phyloP scores from a whole-genome alignment of 1,140 invertebrate genomes.

The Hyposmocoma kahamanoa region DNA sequence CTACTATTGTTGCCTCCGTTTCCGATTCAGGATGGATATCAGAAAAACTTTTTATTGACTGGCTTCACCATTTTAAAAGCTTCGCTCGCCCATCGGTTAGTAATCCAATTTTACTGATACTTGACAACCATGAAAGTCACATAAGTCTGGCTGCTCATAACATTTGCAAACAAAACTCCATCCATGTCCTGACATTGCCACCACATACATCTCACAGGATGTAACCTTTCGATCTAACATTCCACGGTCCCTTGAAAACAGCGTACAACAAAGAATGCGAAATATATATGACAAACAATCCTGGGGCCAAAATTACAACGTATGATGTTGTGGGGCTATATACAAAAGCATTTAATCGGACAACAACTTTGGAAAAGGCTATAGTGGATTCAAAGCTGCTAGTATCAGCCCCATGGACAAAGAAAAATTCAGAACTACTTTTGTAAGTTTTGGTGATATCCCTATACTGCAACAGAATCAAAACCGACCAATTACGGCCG shows the following conservation, averaged over 20 bases:
- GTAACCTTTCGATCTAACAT: background rate
- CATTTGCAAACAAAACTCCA: background rate
- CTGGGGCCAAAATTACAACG: background rate
- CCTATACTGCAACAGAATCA: background rate
- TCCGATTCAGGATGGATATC: conserved; percentile 39
- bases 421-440: too few species aligned
- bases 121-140: background rate
- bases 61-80: conserved; percentile 42
- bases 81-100: conserved; percentile 36
- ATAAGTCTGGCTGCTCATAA: background rate
- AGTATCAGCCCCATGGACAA: background rate
- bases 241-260: background rate
- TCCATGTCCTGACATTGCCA: background rate
- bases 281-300: background rate
- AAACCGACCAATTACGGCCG: background rate
- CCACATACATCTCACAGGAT: background rate
- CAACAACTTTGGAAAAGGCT: background rate
- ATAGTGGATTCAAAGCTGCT: background rate
- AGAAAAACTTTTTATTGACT: conserved; percentile 34
- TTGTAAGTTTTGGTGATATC: too few species aligned
- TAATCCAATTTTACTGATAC: conserved; percentile 10
- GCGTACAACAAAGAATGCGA: conserved; percentile 2
- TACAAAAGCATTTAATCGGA: background rate
- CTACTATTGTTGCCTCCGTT: conserved; percentile 6
- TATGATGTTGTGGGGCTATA: background rate